phyloP scores from a whole-genome alignment of 2,797 vertebrate genomes.

The Sphenopsis melanotis region DNA sequence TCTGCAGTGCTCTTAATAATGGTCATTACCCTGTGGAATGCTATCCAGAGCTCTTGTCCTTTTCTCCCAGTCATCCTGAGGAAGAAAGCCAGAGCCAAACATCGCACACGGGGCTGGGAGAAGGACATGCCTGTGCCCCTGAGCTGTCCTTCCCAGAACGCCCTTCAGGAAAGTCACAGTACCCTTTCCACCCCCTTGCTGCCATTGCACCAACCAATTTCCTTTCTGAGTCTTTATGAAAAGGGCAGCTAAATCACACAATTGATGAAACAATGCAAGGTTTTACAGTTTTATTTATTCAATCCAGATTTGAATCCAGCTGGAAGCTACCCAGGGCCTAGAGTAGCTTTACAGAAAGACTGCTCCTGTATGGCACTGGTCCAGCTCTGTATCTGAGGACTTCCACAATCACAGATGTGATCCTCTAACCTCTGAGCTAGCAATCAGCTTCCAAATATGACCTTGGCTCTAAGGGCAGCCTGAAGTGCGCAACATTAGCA shows the following conservation, averaged over 20 bases:
- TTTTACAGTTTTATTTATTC: neutral
- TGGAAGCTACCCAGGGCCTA: neutral
- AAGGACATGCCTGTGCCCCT: neutral
- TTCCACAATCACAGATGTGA: neutral
- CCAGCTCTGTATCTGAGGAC: neutral
- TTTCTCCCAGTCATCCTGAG: no score
- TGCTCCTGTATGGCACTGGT: neutral
- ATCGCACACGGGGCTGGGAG: rapidly evolving
- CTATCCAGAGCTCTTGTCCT: neutral
- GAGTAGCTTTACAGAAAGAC: neutral
- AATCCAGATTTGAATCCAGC: rapidly evolving
- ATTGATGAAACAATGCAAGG: neutral
- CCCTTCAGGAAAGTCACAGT: neutral
- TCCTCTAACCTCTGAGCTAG: neutral
- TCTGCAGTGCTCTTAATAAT: neutral
- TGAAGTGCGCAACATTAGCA: rapidly evolving
- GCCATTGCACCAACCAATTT: neutral
- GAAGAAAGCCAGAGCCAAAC: neutral
- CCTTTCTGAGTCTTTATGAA: neutral
- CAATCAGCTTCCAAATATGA: neutral
- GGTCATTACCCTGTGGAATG: neutral
- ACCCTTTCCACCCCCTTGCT: neutral
- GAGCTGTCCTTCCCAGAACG: neutral
- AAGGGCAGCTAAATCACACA: neutral
- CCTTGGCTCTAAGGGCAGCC: neutral